Evolutionary conservation across 2,888 invertebrate genomes (phyloP), one percentile per base, ranked within the genome.

Genomic region (Dryomyza anilis): DNA sequence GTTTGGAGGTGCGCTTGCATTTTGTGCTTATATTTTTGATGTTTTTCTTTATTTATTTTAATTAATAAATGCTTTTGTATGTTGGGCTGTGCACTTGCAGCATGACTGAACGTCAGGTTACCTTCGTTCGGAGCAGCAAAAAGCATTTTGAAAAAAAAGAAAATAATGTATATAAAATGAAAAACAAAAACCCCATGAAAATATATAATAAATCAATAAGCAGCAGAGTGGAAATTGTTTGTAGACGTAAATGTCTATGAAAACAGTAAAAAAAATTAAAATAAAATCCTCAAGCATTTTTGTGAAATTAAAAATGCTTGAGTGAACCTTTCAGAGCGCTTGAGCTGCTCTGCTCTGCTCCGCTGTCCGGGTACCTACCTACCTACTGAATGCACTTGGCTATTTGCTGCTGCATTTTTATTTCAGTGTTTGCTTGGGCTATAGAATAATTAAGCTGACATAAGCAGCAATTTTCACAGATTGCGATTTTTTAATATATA

Each of bases 11-110:
- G 70, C 46, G 46, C 64, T 56, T 12, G 43, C 23, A 8, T 29
- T 29, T 29, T 60, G 25, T 48, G n/a, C 53, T 33, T 64, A 64
- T 66, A 63, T 63, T 71, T 70, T 70, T 70, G 71, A 68, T 70
- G 73, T 72, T 68, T 70, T 67, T 65, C 67, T 63, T 67, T 70
- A 69, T 69, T 70, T 67, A 73, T 72, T 72, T 68, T 76, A 77
- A 77, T 77, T 78, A 77, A 78, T 76, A 76, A 78, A 76, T 76
- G 71, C 68, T 72, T 69, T 71, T 72, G 39, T 53, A 52, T 52
- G 53, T 16, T 52, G 23, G 25, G 45, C 27, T 45, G 36, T 23
- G 23, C 12, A 45, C 23, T 16, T 27, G 19, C 16, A 16, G 55
- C 19, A 55, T 19, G 33, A 52, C 65, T 66, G 68, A 67, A 70